These are phyloP conservation scores for Eidolon dupreanum DNA, from an alignment of 2,797 vertebrate species.

Conservation along the genomic window DNA sequence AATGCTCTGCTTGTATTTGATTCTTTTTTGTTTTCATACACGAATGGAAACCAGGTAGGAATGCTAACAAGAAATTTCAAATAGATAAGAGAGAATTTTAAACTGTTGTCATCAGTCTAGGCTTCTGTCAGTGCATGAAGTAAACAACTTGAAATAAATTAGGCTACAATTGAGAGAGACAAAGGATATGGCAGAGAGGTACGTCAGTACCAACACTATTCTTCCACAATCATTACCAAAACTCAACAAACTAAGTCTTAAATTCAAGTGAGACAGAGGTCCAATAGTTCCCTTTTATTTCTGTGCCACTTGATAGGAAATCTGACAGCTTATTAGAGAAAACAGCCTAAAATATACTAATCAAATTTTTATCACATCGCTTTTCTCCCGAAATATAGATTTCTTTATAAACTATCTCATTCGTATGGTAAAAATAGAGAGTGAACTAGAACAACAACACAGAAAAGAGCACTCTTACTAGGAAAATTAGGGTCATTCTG, in stretches of 20 bases:
- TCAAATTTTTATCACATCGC: neutral
- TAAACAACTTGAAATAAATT: conserved; percentile 76
- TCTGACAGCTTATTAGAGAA: neutral
- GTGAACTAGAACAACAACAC: conserved; percentile 1
- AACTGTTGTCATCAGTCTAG: conserved; percentile 57
- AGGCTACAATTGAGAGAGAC: conserved; percentile 39
- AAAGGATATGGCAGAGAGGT: neutral
- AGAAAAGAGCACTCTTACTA: neutral
- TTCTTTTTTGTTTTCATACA: conserved; percentile 69
- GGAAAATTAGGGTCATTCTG: neutral
- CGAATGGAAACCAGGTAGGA: conserved; percentile 63
- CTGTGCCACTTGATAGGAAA: neutral
- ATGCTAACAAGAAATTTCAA: conserved; percentile 80
- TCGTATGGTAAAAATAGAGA: conserved; percentile 19
- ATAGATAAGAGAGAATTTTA: conserved; percentile 75
- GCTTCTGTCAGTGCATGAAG: conserved; percentile 54
- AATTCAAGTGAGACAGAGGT: conserved; percentile 12
- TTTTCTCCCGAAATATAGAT: conserved; percentile 1
- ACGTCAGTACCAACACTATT: neutral
- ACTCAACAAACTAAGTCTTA: conserved; percentile 27
- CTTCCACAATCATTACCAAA: neutral
- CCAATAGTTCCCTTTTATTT: neutral
- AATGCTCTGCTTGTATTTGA: conserved; percentile 71
- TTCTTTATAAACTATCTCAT: conserved; percentile 41
- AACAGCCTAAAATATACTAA: neutral